These are phyloP conservation scores for Tachysurus vachellii DNA, from an alignment of 2,113 vertebrate species.

Conservation along the genomic window DNA sequence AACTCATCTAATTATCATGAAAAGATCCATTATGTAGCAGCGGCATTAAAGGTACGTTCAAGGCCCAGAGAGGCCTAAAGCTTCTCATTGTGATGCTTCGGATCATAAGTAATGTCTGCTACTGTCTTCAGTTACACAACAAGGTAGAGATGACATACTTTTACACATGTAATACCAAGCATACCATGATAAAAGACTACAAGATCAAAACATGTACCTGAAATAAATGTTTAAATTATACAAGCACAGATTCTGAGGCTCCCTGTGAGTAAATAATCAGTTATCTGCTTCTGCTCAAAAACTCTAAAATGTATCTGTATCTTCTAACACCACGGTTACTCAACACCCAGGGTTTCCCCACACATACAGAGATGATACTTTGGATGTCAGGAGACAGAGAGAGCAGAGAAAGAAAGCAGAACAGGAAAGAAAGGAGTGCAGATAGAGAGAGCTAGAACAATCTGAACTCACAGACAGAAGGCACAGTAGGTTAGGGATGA, in stretches of 20 bases:
- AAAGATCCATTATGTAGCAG: slow-evolving; percentile 43
- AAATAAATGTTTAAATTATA: neutral
- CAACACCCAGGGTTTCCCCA: neutral
- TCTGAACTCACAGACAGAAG: neutral
- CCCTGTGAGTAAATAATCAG: neutral
- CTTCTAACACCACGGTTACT: neutral
- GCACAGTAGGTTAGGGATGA: neutral
- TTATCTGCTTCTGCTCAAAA: neutral
- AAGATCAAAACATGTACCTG: neutral
- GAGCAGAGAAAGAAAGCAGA: neutral
- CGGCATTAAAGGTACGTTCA: slow-evolving; percentile 39
- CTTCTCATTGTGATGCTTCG: neutral
- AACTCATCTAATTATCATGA: slow-evolving; percentile 57
- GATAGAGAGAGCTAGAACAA: neutral
- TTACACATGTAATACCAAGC: neutral
- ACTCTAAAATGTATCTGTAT: neutral
- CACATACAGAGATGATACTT: neutral
- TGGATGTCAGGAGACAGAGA: neutral
- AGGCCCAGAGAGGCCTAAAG: slow-evolving; percentile 9
- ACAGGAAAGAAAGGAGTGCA: neutral
- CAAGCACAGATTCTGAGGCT: neutral
- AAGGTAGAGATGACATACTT: neutral
- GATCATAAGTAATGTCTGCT: slow-evolving; percentile 5
- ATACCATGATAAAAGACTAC: neutral
- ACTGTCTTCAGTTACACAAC: slow-evolving; percentile 18